These are phyloP conservation scores for Tetrapedia diversipes DNA, from an alignment of 2,888 invertebrate species.

Conservation along the genomic window DNA sequence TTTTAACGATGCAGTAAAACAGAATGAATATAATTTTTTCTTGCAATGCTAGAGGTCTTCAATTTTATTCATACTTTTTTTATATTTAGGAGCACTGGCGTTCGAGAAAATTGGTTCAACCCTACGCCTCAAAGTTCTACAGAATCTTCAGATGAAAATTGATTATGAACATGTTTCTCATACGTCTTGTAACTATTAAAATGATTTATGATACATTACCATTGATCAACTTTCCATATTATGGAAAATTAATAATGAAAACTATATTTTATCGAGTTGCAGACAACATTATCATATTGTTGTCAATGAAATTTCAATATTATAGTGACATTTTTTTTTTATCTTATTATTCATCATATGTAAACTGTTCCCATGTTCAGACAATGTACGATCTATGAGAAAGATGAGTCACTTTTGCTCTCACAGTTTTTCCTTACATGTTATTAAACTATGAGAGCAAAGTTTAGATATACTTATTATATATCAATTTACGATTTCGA, in stretches of 20 bases:
- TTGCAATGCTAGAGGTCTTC: too few species aligned
- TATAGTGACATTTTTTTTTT: conserved; percentile 24
- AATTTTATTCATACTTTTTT: conserved; percentile 26
- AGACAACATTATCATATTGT: conserved; percentile 19
- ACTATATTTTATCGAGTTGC: conserved; percentile 40
- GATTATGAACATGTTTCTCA: conserved; percentile 53
- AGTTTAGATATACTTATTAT: conserved; percentile 31
- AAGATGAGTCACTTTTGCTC: conserved; percentile 33
- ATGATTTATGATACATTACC: conserved; percentile 35
- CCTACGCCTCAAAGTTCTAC: conserved; percentile 84
- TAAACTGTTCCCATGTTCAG: conserved; percentile 11
- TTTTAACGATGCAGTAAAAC: background rate
- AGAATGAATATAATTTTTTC: background rate
- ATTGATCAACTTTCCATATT: conserved; percentile 41
- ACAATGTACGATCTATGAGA: conserved; percentile 11
- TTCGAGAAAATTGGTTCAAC: conserved; percentile 85
- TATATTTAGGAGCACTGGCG: conserved; percentile 79
- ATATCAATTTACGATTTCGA: conserved; percentile 22
- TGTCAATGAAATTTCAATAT: conserved; percentile 17
- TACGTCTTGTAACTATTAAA: conserved; percentile 28
- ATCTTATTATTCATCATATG: conserved; percentile 38
- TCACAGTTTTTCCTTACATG: conserved; percentile 44
- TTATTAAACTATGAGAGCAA: conserved; percentile 50
- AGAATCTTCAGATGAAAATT: conserved; percentile 83
- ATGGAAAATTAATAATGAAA: conserved; percentile 20